Base-by-base conservation (phyloP, 2,888 invertebrate genomes). In the Oxystoma pomonae region DNA sequence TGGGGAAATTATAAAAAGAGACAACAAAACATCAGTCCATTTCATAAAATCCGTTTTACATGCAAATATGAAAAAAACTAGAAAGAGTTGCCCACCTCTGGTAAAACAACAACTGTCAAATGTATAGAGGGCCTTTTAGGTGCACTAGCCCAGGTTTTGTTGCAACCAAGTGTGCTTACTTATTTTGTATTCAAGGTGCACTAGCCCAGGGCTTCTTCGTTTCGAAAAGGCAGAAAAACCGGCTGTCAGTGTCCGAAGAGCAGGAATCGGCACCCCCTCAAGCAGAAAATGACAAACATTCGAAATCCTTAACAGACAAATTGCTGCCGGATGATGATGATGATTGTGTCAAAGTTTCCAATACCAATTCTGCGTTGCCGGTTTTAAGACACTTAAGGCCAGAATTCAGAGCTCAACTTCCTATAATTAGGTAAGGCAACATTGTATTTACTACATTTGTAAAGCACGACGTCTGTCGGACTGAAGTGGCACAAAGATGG, bases 121-220 rank as follows among this genome's bases (percentile, higher is more conserved):
- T n/a, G n/a, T n/a, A n/a, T n/a, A n/a, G n/a, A n/a, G n/a, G n/a
- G n/a, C n/a, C n/a, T n/a, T n/a, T n/a, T n/a, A n/a, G n/a, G n/a
- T n/a, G n/a, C n/a, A n/a, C n/a, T n/a, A n/a, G n/a, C n/a, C n/a
- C n/a, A n/a, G n/a, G n/a, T n/a, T n/a, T n/a, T n/a, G n/a, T n/a
- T n/a, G n/a, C n/a, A n/a, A n/a, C n/a, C n/a, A n/a, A n/a, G n/a
- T n/a, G n/a, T n/a, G n/a, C n/a, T n/a, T n/a, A n/a, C n/a, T n/a
- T n/a, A n/a, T n/a, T n/a, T n/a, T n/a, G n/a, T n/a, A n/a, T n/a
- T n/a, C n/a, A n/a, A n/a, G 92, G 92, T 2, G 93, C 94, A 1
- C 77, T 94, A 35, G 93, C 92, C 1, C 92, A 92, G 77, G 92
- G 91, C 0, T 93, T 93, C 77, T 90, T 92, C 77, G 87, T 88